phyloP scores from a whole-genome alignment of 1,140 invertebrate species.

The Bombus superbus region DNA sequence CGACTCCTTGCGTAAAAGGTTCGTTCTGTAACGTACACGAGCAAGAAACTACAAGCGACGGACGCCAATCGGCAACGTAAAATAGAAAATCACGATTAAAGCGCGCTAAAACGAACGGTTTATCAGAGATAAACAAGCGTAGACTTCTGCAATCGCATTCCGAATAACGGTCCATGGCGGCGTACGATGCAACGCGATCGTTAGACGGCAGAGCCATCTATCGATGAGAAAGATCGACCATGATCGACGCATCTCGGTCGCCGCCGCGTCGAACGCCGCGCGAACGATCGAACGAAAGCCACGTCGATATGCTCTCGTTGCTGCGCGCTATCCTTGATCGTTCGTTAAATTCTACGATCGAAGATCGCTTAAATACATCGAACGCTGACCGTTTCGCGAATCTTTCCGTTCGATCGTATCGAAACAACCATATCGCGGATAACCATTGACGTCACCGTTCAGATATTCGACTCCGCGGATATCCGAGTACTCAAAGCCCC shows the following conservation, averaged over 20 bases:
- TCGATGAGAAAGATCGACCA: conserved; percentile 26
- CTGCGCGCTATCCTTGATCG: neutral
- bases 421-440: conserved; percentile 19
- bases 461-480: conserved; percentile 30
- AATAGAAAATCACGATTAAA: neutral
- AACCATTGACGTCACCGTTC: conserved; percentile 29
- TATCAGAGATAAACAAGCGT: conserved; percentile 23
- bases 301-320: neutral
- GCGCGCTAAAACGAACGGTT: neutral
- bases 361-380: conserved; percentile 3
- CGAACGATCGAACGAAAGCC: neutral
- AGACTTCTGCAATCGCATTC: neutral
- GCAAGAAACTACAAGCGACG: neutral
- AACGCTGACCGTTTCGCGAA: neutral
- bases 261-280: neutral
- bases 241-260: conserved; percentile 13
- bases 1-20: neutral
- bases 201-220: conserved; percentile 20
- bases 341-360: neutral
- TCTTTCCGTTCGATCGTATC: conserved; percentile 17
- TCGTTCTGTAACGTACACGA: neutral
- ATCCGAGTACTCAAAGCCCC: conserved; percentile 26
- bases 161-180: conserved; percentile 35
- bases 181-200: conserved; percentile 1
- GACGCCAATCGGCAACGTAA: neutral